phyloP scores from a whole-genome alignment of 2,888 invertebrate species.

The Brachypalpus laphriformis region DNA sequence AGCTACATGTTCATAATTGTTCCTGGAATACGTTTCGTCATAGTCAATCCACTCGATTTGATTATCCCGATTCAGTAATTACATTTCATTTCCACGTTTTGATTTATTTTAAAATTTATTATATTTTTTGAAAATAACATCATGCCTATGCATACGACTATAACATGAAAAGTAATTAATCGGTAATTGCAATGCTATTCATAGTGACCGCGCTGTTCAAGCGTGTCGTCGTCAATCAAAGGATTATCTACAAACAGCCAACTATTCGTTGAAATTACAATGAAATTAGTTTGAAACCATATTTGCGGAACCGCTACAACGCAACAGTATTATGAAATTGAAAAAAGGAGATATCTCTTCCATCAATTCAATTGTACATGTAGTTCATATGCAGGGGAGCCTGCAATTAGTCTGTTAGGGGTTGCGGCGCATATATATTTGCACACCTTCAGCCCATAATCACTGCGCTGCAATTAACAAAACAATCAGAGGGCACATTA shows the following conservation, averaged over 20 bases:
- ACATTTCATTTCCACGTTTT: conserved; percentile 9
- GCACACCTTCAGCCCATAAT: conserved; percentile 41
- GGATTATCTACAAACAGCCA: conserved; percentile 65
- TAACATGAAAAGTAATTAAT: conserved; percentile 43
- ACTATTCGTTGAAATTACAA: conserved; percentile 68
- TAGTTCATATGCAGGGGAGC: neutral
- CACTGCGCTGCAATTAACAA: conserved; percentile 62
- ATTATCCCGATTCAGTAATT: conserved; percentile 33
- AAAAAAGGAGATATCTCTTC: conserved; percentile 17
- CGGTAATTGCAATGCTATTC: conserved; percentile 27
- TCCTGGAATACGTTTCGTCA: no score
- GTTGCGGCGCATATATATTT: neutral
- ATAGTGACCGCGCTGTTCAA: conserved; percentile 3
- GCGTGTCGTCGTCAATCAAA: conserved; percentile 57
- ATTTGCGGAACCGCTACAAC: conserved; percentile 67
- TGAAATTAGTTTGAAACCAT: conserved; percentile 63
- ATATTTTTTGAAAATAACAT: neutral
- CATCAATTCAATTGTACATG: conserved; percentile 45
- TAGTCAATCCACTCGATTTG: conserved; percentile 7
- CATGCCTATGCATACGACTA: neutral
- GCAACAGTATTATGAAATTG: conserved; percentile 62
- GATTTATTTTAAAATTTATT: conserved; percentile 18
- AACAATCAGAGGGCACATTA: conserved; percentile 55
- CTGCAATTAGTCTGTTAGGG: no score
- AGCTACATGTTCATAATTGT: no score